These are phyloP conservation scores for Andrena fulva DNA, from an alignment of 2,888 invertebrate species.

Conservation along the genomic window DNA sequence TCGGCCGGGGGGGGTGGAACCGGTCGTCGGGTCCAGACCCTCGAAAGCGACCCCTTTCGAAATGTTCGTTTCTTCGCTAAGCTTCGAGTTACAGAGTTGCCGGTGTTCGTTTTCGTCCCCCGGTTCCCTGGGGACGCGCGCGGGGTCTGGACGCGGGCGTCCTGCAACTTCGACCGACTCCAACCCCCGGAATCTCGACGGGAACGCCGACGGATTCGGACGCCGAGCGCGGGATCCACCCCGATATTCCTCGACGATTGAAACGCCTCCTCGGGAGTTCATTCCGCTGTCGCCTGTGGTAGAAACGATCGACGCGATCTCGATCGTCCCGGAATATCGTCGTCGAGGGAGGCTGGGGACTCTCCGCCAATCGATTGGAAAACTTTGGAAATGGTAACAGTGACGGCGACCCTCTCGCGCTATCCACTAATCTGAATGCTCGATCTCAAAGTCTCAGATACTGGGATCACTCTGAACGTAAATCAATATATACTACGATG, in stretches of 20 bases:
- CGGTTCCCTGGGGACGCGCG: not conserved
- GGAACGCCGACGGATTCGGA: constrained; percentile 18
- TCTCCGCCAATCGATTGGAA: not conserved
- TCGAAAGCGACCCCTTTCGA: not conserved
- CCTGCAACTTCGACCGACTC: not conserved
- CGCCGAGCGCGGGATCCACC: constrained; percentile 6
- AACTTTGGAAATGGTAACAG: not conserved
- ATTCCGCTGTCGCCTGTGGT: not conserved
- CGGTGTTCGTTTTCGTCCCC: too few relatives aligned
- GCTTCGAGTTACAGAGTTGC: not conserved
- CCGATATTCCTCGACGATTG: constrained; percentile 23
- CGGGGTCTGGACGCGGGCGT: not conserved
- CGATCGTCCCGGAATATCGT: constrained; percentile 31
- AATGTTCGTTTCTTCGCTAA: not conserved
- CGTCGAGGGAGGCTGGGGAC: constrained; percentile 9
- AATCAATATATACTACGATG: too few relatives aligned
- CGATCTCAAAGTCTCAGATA: not conserved
- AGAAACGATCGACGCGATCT: constrained; percentile 7
- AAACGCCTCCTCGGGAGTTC: not conserved
- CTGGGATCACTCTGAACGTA: too few relatives aligned
- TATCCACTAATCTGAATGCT: too few relatives aligned
- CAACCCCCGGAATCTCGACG: constrained; percentile 34
- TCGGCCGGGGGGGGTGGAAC: constrained; percentile 34
- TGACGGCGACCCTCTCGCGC: not conserved
- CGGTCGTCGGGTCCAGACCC: not conserved